Conservation (phyloP, 2,888 invertebrate species). For the Cryptophagus acutangulus region DNA sequence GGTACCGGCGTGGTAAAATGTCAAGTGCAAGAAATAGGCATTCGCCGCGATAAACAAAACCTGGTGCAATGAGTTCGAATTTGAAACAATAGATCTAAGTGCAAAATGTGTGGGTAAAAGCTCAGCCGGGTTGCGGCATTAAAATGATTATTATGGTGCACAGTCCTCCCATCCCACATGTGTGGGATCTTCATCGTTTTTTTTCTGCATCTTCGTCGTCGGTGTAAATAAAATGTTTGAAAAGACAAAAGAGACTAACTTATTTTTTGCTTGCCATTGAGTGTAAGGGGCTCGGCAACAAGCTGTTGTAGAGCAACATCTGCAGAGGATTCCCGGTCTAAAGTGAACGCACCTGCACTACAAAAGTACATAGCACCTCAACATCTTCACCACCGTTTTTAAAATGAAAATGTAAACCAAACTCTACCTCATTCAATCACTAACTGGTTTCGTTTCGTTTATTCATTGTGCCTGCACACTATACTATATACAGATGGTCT, state of each 20-base stretch:
- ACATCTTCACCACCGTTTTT: slow-evolving; percentile 15
- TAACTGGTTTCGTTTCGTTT: slow-evolving; percentile 22
- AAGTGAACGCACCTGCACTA: slow-evolving; percentile 27
- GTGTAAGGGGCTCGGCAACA: slow-evolving; percentile 16
- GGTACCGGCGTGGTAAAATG: no score
- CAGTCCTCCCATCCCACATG: slow-evolving; percentile 11
- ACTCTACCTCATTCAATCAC: slow-evolving; percentile 18
- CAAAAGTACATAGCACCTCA: slow-evolving; percentile 24
- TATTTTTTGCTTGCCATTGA: slow-evolving; percentile 13
- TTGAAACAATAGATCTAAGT: slow-evolving; percentile 1
- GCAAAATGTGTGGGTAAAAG: slow-evolving; percentile 3
- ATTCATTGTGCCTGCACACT: slow-evolving; percentile 19
- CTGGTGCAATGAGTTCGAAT: no score
- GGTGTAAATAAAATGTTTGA: background rate
- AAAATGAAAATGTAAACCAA: slow-evolving; percentile 13
- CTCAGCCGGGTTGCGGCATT: no score
- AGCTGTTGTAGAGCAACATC: slow-evolving; percentile 19
- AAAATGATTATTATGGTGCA: no score
- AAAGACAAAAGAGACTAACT: slow-evolving; percentile 19
- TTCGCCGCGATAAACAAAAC: no score
- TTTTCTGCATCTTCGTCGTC: no score
- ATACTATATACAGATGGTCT: slow-evolving; percentile 7
- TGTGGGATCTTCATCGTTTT: slow-evolving; percentile 1
- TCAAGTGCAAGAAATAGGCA: no score
- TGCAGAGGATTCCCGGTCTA: slow-evolving; percentile 22